Percentiles rank a stretch among this genome's conserved stretches.
phyloP scores from a whole-genome alignment of 2,888 invertebrate genomes.

The Papilio gigon region DNA sequence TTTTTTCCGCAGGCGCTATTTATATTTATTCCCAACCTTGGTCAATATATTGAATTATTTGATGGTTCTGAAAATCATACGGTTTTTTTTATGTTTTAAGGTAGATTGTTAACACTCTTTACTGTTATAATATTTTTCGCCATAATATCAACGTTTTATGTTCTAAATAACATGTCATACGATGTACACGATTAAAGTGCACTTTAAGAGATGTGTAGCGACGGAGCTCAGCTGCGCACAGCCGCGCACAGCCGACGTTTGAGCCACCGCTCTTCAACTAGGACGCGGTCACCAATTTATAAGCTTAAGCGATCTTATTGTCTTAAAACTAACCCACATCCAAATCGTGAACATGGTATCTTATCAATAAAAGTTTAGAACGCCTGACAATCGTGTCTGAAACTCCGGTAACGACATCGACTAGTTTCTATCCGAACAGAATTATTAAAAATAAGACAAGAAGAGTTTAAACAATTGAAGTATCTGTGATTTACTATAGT shows the following conservation, averaged over 20 bases:
- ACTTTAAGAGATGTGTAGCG: background rate
- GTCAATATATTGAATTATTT: background rate
- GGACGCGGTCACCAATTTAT: constrained; percentile 16
- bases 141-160: too few relatives aligned
- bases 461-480: too few relatives aligned
- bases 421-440: too few relatives aligned
- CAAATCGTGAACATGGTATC: too few relatives aligned
- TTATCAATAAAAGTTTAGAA: too few relatives aligned
- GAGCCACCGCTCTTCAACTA: constrained; percentile 17
- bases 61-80: background rate
- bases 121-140: too few relatives aligned
- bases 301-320: constrained; percentile 14
- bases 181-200: background rate
- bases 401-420: too few relatives aligned
- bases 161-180: background rate
- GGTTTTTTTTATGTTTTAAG: background rate
- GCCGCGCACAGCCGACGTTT: background rate
- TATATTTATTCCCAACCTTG: constrained; percentile 3
- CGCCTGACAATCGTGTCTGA: too few relatives aligned
- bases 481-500: too few relatives aligned
- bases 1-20: constrained; percentile 25
- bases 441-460: too few relatives aligned
- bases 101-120: too few relatives aligned
- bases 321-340: too few relatives aligned
- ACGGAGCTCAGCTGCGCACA: background rate